These are phyloP conservation scores for Corythornis madagascariensis DNA, from an alignment of 2,113 vertebrate genomes.

Conservation along the genomic window DNA sequence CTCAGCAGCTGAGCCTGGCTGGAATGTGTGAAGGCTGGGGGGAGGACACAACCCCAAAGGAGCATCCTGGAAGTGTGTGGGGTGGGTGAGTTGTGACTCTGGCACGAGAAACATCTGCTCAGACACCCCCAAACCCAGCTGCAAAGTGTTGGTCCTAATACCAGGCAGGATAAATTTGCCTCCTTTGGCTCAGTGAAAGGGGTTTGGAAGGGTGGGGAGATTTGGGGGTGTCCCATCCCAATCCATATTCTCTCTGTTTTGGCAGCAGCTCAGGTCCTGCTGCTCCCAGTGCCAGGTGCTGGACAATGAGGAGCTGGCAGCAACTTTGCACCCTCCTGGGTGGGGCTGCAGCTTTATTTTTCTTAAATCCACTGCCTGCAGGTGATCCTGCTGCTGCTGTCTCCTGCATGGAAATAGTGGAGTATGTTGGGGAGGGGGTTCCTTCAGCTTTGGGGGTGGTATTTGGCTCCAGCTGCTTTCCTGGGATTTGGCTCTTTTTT, in stretches of 20 bases:
- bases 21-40: not conserved
- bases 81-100: not conserved
- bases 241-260: too few species aligned
- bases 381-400: rapidly evolving
- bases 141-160: not conserved
- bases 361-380: rapidly evolving
- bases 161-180: not conserved
- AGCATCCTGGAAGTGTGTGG: not conserved
- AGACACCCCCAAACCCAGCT: not conserved
- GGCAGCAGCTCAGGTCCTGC: not conserved
- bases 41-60: not conserved
- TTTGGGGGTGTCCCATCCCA: rapidly evolving
- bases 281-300: rapidly evolving
- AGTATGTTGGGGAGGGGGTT: rapidly evolving
- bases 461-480: not conserved
- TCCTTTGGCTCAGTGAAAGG: not conserved
- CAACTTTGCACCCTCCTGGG: not conserved
- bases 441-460: not conserved
- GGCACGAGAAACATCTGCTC: rapidly evolving
- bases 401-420: not conserved
- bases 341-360: not conserved
- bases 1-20: not conserved
- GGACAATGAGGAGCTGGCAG: rapidly evolving
- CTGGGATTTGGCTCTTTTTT: not conserved
- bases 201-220: not conserved